Percentiles rank a stretch among this genome's conserved stretches.
These are phyloP conservation scores for Eurois occulta DNA, from an alignment of 2,888 invertebrate genomes.

Conservation along the genomic window DNA sequence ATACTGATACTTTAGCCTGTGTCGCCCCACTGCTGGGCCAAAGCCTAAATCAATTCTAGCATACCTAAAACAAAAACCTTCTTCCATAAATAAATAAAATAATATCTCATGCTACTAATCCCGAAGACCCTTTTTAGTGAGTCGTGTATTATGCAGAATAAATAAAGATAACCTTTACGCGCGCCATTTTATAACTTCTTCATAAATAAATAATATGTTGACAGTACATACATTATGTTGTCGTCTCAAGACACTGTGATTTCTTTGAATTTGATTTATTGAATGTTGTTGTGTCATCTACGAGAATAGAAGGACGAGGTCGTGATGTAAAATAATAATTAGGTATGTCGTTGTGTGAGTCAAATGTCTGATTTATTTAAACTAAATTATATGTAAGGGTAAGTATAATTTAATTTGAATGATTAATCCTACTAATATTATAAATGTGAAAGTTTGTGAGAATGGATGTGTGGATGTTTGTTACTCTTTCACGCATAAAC, in stretches of 20 bases:
- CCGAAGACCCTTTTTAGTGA: conserved; percentile 40
- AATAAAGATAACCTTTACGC: conserved; percentile 37
- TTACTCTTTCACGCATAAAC: too few species aligned
- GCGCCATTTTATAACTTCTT: conserved; percentile 27
- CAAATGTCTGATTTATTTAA: too few species aligned
- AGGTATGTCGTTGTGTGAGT: too few species aligned
- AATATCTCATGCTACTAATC: conserved; percentile 19
- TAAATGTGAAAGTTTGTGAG: too few species aligned
- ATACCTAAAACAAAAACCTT: neutral
- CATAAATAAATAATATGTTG: conserved; percentile 31
- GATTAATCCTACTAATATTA: too few species aligned
- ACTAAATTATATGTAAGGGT: too few species aligned
- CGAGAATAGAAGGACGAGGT: neutral
- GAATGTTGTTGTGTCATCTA: neutral
- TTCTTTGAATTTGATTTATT: conserved; percentile 17
- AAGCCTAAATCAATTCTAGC: too few species aligned
- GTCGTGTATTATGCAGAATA: conserved; percentile 31
- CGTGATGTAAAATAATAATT: too few species aligned
- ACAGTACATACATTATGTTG: conserved; percentile 17
- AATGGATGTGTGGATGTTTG: too few species aligned
- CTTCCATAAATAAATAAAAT: conserved; percentile 28
- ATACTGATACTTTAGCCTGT: too few species aligned
- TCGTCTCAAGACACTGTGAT: neutral
- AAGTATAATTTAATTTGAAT: too few species aligned
- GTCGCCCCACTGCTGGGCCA: too few species aligned